Evolutionary conservation across 1,140 invertebrate species (phyloP), one percentile per base, ranked within the genome.

Genomic region (Anadara kagoshimensis): DNA sequence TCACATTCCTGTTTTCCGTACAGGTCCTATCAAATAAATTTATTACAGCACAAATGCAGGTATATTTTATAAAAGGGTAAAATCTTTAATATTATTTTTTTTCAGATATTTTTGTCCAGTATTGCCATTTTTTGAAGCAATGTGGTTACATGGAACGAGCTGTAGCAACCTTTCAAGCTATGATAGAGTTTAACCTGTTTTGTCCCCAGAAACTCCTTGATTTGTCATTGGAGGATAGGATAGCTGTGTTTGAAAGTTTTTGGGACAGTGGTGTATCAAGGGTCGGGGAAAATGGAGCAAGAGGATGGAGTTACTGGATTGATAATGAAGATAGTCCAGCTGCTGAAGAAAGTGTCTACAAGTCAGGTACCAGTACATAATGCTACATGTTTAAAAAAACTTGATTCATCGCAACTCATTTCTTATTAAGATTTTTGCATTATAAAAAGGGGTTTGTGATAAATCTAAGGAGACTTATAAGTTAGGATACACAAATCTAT

Each of bases 101-200:
- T 83, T 45, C 82, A 87, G 89, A 85, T 57, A 79, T 91, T 47
- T 88, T 90, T 73, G 69, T 73, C 16, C 85, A 90, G 68, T 86
- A 88, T 57, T 89, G 87, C 75, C 75, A 76, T 45, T 85, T 90
- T 69, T 79, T 91, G 44, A 79, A 85, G 29, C 86, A 89, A 65
- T 69, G 78, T 56, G 91, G 90, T n/a, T 83, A 87, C 76, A 85
- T 80, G n/a, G 91, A 92, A 79, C 88, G 85, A 76, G 88, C 90
- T 16, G 67, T 91, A 16, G 89, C 88, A 2, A 79, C 84, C 20
- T 91, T 85, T 74, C 91, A 92, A 78, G 90, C 90, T 41, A 57
- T 89, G 49, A 79, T 91, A 24, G 91, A 92, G 73, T 89, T 90
- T 68, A 91, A 91, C 78, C 78, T 90, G 16, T 90, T 88, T 72